Evolutionary conservation across 2,797 vertebrate species (phyloP).

Genomic region (Rousettus madagascariensis): DNA sequence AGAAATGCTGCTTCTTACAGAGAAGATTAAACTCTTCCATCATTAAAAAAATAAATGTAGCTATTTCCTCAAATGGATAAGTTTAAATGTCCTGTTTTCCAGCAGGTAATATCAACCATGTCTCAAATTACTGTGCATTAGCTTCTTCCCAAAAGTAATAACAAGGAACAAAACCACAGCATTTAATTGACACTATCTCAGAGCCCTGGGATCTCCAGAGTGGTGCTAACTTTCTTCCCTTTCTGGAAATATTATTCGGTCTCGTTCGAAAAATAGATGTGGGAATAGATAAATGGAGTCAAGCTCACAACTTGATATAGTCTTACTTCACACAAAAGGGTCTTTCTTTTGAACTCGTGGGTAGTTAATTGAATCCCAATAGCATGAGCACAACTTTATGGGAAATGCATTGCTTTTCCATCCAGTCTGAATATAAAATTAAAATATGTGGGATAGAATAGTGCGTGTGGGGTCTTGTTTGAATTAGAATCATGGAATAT

Average conservation of each 20-base stretch:
- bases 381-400: neutral
- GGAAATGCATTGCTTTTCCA: neutral
- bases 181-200: neutral
- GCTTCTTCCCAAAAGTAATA: neutral
- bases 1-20: slow-evolving; percentile 49
- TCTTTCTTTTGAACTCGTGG: neutral
- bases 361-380: neutral
- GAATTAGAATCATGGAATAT: neutral
- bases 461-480: neutral
- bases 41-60: neutral
- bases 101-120: neutral
- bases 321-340: neutral
- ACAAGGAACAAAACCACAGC: neutral
- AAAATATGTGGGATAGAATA: neutral
- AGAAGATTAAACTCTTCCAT: neutral
- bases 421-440: neutral
- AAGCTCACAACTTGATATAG: neutral
- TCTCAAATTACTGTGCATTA: neutral
- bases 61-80: slow-evolving; percentile 29
- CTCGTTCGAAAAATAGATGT: neutral
- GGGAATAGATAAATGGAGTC: neutral
- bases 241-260: neutral
- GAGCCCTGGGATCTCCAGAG: neutral
- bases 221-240: neutral
- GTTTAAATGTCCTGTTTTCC: neutral